Conservation (phyloP, 2,888 invertebrate genomes). For the Monochamus alternatus region DNA sequence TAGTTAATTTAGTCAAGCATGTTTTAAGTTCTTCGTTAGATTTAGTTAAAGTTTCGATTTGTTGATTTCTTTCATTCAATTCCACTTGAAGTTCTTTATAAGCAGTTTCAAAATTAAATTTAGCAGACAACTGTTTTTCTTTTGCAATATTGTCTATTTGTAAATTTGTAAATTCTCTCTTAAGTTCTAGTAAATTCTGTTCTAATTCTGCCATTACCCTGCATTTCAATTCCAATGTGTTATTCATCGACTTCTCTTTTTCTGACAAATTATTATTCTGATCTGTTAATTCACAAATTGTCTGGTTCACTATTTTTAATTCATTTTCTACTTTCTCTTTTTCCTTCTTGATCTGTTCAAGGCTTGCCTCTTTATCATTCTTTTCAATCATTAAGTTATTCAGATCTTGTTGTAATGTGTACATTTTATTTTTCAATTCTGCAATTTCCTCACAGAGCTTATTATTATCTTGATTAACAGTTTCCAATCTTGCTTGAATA, state of each 20-base stretch:
- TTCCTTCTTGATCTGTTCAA: constrained; percentile 23
- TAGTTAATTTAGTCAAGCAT: constrained; percentile 24
- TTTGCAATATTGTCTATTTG: constrained; percentile 26
- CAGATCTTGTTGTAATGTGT: constrained; percentile 30
- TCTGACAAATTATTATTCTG: constrained; percentile 31
- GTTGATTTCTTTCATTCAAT: constrained; percentile 36
- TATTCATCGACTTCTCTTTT: constrained; percentile 9
- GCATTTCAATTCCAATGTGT: constrained; percentile 17
- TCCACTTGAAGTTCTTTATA: constrained; percentile 44
- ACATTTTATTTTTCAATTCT: constrained; percentile 18
- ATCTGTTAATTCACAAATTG: constrained; percentile 4
- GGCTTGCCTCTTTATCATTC: constrained; percentile 8
- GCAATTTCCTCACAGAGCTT: constrained; percentile 1
- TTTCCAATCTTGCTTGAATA: constrained; percentile 15
- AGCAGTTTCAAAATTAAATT: constrained; percentile 45
- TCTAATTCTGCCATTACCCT: constrained; percentile 23
- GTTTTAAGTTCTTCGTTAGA: constrained; percentile 24
- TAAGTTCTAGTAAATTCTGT: constrained; percentile 30
- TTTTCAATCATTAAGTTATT: constrained; percentile 17
- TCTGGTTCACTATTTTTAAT: constrained; percentile 9
- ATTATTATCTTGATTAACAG: constrained; percentile 20
- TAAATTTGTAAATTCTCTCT: constrained; percentile 34
- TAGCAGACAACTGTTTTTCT: constrained; percentile 33
- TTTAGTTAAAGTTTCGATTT: constrained; percentile 30
- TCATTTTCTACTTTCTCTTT: constrained; percentile 11